These are phyloP conservation scores for Hemichromis elongatus DNA, from an alignment of 2,113 vertebrate genomes.

Conservation along the genomic window DNA sequence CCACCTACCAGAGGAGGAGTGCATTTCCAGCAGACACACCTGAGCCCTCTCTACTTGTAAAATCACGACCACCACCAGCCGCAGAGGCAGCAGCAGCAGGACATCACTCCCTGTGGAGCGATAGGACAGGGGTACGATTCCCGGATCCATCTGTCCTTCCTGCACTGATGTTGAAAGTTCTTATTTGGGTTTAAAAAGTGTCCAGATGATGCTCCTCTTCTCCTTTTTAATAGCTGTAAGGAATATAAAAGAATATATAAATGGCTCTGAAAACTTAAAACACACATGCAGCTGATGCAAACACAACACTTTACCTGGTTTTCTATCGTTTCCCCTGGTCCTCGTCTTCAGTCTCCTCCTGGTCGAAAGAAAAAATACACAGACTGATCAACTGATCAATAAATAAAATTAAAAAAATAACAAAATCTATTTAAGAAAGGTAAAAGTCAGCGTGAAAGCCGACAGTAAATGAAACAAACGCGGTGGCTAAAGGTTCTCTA, in stretches of 20 bases:
- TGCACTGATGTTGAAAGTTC: not conserved
- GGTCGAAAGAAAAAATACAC: not conserved
- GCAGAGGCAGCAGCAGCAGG: not conserved
- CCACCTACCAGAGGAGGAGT: not conserved
- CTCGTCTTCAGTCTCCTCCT: constrained; percentile 15
- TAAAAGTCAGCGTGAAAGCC: not conserved
- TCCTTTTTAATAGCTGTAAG: not conserved
- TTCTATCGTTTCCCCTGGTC: constrained; percentile 31
- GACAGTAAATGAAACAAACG: not conserved
- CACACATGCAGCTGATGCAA: accelerated
- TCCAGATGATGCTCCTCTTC: constrained; percentile 1
- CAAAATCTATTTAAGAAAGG: not conserved
- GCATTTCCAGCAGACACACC: not conserved
- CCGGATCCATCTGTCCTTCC: not conserved
- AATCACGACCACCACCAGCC: not conserved
- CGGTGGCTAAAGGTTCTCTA: not conserved
- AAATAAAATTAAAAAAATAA: not conserved
- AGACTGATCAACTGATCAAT: not conserved
- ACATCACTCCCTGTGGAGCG: not conserved
- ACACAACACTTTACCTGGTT: constrained; percentile 2
- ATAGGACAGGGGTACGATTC: not conserved
- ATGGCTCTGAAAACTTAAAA: not conserved
- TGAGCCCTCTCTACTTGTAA: not conserved
- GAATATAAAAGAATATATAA: not conserved
- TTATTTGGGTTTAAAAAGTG: not conserved